Evolutionary conservation across 2,888 invertebrate species (phyloP), one percentile per base, ranked within the genome.

Genomic region (Rhopalosiphum nymphaeae): DNA sequence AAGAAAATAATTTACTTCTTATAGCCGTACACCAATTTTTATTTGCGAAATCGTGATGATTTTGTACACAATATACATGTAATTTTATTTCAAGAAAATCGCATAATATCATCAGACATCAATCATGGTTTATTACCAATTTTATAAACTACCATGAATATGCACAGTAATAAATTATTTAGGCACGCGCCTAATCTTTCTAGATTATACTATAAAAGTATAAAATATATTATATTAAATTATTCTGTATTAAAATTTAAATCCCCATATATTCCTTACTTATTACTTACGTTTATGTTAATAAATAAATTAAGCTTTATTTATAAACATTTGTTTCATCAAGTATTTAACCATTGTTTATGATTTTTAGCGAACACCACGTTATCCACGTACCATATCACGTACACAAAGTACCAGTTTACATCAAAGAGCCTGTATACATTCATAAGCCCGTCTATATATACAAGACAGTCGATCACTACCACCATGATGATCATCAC

Each of bases 351-450:
- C 78, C 78, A 36, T 78, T 53, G 3, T 84, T 36, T 78, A 36
- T 25, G 7, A 25, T 56, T 49, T 89, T 36, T 36, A 93, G 90
- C 61, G 90, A 90, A 86, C 93, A 94, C 29, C 90, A 94, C 42
- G 1, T 94, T 36, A 94, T 94, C 89, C 93, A 94, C 61, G 90
- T 94, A 25, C 93, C 93, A 36, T 94, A 94, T 49, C 85, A 94
- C 42, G 93, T 94, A 21, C 90, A 94, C 57, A 94, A 90, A 25
- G 90, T 90, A 16, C 93, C 93, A 21, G 93, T 94, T 10, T 94
- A 94, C 61, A 90, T 94, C 42, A 94, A 94, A 84, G 90, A 94
- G 29, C 93, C 93, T 5, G 93, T 94, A 36, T 94, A 94, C 85
- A 86, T 90, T 10, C 29, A 94, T 13, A 94, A 94, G 86, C 93